Conservation (phyloP, 2,113 vertebrate species). For the Pollimyrus isidori region DNA sequence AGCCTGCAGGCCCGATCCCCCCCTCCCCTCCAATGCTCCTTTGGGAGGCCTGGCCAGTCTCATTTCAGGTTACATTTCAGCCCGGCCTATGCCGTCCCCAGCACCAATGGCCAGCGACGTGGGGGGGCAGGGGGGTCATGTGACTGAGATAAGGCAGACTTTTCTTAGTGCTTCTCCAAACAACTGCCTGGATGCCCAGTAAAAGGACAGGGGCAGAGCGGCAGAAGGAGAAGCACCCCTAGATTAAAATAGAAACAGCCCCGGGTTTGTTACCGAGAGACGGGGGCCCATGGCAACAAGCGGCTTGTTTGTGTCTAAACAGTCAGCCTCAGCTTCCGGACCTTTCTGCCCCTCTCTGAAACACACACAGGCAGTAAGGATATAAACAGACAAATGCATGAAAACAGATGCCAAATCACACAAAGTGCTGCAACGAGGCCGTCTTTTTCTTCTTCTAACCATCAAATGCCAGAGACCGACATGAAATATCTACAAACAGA, state of each 20-base stretch:
- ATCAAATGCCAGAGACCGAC: neutral
- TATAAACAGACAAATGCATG: neutral
- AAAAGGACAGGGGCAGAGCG: neutral
- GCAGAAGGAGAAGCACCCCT: neutral
- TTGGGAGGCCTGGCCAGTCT: neutral
- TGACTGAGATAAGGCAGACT: neutral
- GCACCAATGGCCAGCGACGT: neutral
- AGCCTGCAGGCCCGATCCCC: neutral
- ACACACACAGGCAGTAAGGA: neutral
- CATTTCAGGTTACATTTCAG: neutral
- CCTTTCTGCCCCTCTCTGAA: slow-evolving; percentile 23
- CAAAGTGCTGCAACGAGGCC: slow-evolving; percentile 1
- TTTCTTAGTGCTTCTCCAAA: neutral
- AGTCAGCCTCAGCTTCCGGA: slow-evolving; percentile 22
- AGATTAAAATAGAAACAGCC: slow-evolving; percentile 43
- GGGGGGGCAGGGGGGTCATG: neutral
- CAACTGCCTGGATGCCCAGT: neutral
- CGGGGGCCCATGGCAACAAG: slow-evolving; percentile 36
- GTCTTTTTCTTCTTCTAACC: neutral
- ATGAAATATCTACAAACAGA: neutral
- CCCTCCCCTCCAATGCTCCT: neutral
- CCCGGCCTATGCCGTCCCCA: neutral
- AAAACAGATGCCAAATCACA: neutral
- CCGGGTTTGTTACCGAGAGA: neutral
- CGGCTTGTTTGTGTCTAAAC: slow-evolving; percentile 39